Percentiles rank a stretch among this genome's conserved stretches.
Conservation (phyloP, 2,113 vertebrate species). For the Pomatostomus ruficeps region DNA sequence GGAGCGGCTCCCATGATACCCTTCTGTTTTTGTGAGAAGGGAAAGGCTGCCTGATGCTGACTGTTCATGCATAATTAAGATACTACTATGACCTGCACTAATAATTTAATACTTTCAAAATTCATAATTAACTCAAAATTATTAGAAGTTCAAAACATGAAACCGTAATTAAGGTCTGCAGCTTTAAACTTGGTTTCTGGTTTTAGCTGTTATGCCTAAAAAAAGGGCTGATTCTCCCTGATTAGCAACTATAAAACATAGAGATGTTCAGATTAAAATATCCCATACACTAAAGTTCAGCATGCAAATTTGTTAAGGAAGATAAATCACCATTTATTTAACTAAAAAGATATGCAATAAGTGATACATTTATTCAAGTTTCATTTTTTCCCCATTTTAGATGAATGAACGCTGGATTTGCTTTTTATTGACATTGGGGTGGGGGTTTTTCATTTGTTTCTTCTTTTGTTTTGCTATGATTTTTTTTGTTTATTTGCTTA, state of each 20-base stretch:
- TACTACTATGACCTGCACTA: neutral
- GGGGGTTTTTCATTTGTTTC: fast-evolving
- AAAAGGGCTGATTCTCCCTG: neutral
- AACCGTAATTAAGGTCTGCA: neutral
- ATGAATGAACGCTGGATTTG: neutral
- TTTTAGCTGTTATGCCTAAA: neutral
- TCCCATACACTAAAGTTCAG: neutral
- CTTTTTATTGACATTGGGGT: neutral
- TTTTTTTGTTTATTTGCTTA: neutral
- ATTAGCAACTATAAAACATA: neutral
- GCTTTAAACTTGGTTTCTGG: neutral
- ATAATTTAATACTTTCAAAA: neutral
- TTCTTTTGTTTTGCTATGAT: neutral
- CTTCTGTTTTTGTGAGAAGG: neutral
- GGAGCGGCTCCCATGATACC: neutral
- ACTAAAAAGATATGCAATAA: neutral
- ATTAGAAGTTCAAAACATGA: neutral
- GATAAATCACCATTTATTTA: neutral
- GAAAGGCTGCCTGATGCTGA: neutral
- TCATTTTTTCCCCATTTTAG: neutral
- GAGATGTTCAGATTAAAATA: neutral
- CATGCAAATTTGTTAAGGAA: neutral
- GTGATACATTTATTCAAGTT: neutral
- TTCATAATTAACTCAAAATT: neutral
- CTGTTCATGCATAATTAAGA: neutral